These are phyloP conservation scores for Rhimphoctona megacephalus DNA, from an alignment of 2,888 invertebrate species.

Conservation along the genomic window DNA sequence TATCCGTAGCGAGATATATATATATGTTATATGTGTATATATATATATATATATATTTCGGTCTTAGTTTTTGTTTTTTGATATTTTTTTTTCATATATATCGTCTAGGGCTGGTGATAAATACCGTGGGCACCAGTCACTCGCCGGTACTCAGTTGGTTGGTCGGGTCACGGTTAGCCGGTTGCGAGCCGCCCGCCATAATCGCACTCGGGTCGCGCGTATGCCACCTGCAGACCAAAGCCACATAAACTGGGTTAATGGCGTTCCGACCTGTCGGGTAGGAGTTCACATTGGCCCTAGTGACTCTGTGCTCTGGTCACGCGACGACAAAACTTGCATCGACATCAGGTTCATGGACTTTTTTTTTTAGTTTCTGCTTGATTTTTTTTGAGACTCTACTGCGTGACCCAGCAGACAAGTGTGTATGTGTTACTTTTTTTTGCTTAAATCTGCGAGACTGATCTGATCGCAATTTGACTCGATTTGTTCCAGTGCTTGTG, in stretches of 20 bases:
- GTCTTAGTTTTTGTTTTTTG: slow-evolving; percentile 49
- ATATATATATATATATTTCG: slow-evolving; percentile 69
- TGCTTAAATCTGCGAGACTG: slow-evolving; percentile 78
- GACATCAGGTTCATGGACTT: slow-evolving; percentile 75
- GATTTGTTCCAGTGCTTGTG: slow-evolving; percentile 83
- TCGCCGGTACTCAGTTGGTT: slow-evolving; percentile 84
- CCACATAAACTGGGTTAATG: slow-evolving; percentile 85
- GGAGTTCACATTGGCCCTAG: slow-evolving; percentile 81
- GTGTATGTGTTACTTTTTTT: slow-evolving; percentile 71
- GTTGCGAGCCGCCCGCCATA: slow-evolving; percentile 84
- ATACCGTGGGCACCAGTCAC: slow-evolving; percentile 85
- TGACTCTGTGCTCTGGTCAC: slow-evolving; percentile 84
- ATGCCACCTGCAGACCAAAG: slow-evolving; percentile 85
- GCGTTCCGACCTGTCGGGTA: slow-evolving; percentile 82
- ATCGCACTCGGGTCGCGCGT: slow-evolving; percentile 80
- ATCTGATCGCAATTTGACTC: slow-evolving; percentile 82
- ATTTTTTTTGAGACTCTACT: slow-evolving; percentile 78
- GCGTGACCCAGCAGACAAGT: slow-evolving; percentile 84
- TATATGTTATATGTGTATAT: slow-evolving; percentile 68
- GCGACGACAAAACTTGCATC: slow-evolving; percentile 79
- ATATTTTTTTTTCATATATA: slow-evolving; percentile 75
- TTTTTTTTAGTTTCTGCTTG: slow-evolving; percentile 48
- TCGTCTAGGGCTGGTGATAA: slow-evolving; percentile 85
- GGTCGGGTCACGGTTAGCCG: slow-evolving; percentile 83
- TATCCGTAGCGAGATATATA: slow-evolving; percentile 78